phyloP scores from a whole-genome alignment of 2,797 vertebrate genomes.

The Pampus argenteus region DNA sequence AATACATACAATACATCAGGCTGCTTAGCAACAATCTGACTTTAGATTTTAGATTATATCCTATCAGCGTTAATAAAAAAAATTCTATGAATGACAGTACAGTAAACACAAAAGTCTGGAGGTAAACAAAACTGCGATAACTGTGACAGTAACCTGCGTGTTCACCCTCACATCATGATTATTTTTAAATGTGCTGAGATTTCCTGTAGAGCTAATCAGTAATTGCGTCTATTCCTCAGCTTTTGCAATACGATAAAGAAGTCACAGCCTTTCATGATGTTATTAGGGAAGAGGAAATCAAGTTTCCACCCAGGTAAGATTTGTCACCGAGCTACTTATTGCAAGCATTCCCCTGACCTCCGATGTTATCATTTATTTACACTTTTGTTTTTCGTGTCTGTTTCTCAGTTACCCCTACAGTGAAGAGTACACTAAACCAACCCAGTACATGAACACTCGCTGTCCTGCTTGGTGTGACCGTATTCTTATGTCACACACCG shows the following conservation, averaged over 20 bases:
- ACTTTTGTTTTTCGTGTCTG: neutral
- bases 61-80: conserved; percentile 39
- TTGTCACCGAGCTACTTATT: neutral
- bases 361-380: neutral
- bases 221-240: conserved; percentile 65
- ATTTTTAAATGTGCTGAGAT: neutral
- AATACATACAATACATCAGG: rapidly evolving
- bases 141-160: neutral
- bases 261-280: conserved; percentile 79
- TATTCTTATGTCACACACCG: conserved; percentile 85
- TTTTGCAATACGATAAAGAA: conserved; percentile 88
- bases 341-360: neutral
- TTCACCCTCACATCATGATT: neutral
- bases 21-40: conserved; percentile 26
- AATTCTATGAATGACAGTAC: neutral
- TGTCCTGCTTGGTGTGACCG: conserved; percentile 91
- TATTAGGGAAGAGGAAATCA: conserved; percentile 84
- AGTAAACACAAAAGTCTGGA: conserved; percentile 6
- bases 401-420: conserved; percentile 88
- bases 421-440: conserved; percentile 86
- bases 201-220: conserved; percentile 5
- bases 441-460: conserved; percentile 89
- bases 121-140: conserved; percentile 18
- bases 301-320: conserved; percentile 87
- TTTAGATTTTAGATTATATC: conserved; percentile 37